Percentiles rank a stretch among this genome's conserved stretches.
Evolutionary conservation across 2,888 invertebrate genomes (phyloP).

Genomic region (Clunio marinus): DNA sequence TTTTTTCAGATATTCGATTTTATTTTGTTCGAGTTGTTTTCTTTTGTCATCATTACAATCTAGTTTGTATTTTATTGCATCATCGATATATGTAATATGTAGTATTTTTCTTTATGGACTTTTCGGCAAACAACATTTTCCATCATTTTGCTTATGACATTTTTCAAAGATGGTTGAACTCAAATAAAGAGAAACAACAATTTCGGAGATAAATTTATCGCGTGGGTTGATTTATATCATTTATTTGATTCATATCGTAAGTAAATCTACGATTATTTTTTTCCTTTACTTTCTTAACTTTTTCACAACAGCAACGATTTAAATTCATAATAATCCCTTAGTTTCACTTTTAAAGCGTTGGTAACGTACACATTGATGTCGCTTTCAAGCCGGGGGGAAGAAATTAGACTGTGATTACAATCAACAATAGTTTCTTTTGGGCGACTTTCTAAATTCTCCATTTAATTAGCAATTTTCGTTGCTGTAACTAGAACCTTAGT

Average conservation of each 20-base stretch:
- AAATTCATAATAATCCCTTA: not conserved
- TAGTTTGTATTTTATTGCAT: constrained; percentile 38
- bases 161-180: too few relatives aligned
- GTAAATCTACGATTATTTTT: not conserved
- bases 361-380: constrained; percentile 27
- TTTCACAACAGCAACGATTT: not conserved
- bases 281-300: not conserved
- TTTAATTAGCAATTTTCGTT: too few relatives aligned
- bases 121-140: too few relatives aligned
- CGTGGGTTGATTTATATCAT: too few relatives aligned
- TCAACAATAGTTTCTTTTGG: too few relatives aligned
- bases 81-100: constrained; percentile 15
- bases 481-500: too few relatives aligned
- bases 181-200: too few relatives aligned
- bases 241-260: not conserved
- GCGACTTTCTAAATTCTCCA: too few relatives aligned
- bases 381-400: not conserved
- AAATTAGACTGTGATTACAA: too few relatives aligned
- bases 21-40: constrained; percentile 22
- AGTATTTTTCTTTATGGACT: not conserved
- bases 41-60: constrained; percentile 30
- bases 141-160: constrained; percentile 36
- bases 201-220: too few relatives aligned
- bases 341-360: constrained; percentile 25
- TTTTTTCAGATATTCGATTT: constrained; percentile 11